These are phyloP conservation scores for Monarcha castaneiventris DNA, from an alignment of 2,113 vertebrate species.

Conservation along the genomic window DNA sequence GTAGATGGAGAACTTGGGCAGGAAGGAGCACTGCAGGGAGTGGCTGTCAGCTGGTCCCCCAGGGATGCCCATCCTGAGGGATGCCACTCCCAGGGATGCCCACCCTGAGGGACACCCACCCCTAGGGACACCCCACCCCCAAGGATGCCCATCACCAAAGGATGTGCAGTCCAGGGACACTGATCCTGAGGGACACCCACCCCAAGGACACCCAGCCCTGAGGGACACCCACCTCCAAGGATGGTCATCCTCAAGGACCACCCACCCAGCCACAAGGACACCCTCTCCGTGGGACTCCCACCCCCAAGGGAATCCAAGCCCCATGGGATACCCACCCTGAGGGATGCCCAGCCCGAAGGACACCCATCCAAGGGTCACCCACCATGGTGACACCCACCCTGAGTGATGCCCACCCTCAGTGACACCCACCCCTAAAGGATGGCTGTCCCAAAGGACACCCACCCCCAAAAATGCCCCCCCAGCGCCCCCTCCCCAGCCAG, in stretches of 20 bases:
- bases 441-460: not conserved
- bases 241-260: not conserved
- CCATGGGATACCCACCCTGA: not conserved
- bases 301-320: not conserved
- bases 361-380: not conserved
- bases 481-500: not conserved
- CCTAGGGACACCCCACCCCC: not conserved
- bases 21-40: conserved; percentile 74
- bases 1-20: conserved; percentile 80
- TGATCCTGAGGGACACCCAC: not conserved
- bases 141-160: not conserved
- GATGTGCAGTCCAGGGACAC: not conserved
- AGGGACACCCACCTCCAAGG: not conserved
- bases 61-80: not conserved
- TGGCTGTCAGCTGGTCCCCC: not conserved
- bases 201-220: not conserved
- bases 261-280: not conserved
- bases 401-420: not conserved
- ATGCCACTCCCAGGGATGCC: not conserved
- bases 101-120: not conserved
- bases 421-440: not conserved
- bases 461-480: not conserved
- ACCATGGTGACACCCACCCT: not conserved
- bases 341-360: not conserved
- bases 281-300: not conserved